Evolutionary conservation across 2,113 vertebrate species (phyloP), one percentile per base, ranked within the genome.

Genomic region (Heteronetta atricapilla): DNA sequence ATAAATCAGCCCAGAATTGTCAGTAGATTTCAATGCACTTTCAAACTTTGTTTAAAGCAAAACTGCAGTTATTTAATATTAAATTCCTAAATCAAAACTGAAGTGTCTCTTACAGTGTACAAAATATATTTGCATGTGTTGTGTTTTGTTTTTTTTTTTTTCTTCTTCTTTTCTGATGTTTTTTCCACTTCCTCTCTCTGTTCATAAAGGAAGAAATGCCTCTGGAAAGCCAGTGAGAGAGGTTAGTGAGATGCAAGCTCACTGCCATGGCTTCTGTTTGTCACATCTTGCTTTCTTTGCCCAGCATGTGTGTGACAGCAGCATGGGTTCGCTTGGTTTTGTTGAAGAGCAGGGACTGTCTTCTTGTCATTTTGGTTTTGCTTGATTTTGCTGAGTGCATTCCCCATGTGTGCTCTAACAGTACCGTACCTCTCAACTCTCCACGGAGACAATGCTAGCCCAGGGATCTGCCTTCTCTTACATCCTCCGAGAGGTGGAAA

Each of bases 161-260:
- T 79, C 7, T 38, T 50, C 95, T 90, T 92, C 69, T 91, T 97
- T 96, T 96, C 96, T 98, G 97, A 97, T 97, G 94, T 96, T 92
- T 97, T 68, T 98, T 91, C 94, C 85, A 97, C 97, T 98, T 97
- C 97, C 97, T 97, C 88, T 97, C 94, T 98, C 95, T 98, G 72
- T 98, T 97, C 94, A 97, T 98, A 98, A 98, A 98, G 97, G 98
- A 99, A 99, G 99, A 98, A 98, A 98, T 98, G 97, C 98, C 98
- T 98, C 98, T 98, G 98, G 98, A 98, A 99, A 98, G 98, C 98
- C 99, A 98, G 91, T 99, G 98, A 99, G 98, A 98, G 98, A 99
- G 99, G 99, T 99, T 97, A 99, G 99, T 99, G 98, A 98, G 98
- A 97, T 83, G 92, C 94, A 97, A 96, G 95, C 97, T 97, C 98